These are phyloP conservation scores for Mormoops blainvillei DNA, from an alignment of 2,113 vertebrate genomes.

Conservation along the genomic window DNA sequence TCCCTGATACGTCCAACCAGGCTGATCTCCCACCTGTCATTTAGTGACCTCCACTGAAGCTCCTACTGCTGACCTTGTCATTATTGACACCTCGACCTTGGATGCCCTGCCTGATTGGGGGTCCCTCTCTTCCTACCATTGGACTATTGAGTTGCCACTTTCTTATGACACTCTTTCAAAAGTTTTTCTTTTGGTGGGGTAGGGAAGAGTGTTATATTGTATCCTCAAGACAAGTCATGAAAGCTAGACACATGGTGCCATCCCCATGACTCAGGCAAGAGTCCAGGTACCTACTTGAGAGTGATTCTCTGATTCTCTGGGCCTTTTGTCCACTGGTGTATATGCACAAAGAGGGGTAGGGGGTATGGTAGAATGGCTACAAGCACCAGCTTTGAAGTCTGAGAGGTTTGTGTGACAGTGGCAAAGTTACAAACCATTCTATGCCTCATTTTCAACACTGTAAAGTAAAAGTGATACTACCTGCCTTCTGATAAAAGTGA, in stretches of 20 bases:
- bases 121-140: not conserved
- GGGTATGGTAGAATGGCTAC: not conserved
- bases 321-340: not conserved
- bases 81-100: not conserved
- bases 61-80: not conserved
- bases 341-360: not conserved
- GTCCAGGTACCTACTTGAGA: not conserved
- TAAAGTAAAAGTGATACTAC: not conserved
- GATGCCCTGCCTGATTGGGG: not conserved
- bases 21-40: not conserved
- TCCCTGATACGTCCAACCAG: not conserved
- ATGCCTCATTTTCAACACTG: not conserved
- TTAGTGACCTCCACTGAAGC: not conserved
- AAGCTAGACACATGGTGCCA: not conserved
- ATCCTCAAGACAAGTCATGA: not conserved
- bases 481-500: not conserved
- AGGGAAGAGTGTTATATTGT: not conserved
- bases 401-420: not conserved
- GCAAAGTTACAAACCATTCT: not conserved
- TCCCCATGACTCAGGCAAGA: not conserved
- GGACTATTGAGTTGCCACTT: not conserved
- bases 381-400: not conserved
- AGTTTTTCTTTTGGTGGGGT: not conserved
- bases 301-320: not conserved
- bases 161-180: not conserved